These are phyloP conservation scores for Aporrectodea caliginosa DNA, from an alignment of 1,140 invertebrate genomes.

Conservation along the genomic window DNA sequence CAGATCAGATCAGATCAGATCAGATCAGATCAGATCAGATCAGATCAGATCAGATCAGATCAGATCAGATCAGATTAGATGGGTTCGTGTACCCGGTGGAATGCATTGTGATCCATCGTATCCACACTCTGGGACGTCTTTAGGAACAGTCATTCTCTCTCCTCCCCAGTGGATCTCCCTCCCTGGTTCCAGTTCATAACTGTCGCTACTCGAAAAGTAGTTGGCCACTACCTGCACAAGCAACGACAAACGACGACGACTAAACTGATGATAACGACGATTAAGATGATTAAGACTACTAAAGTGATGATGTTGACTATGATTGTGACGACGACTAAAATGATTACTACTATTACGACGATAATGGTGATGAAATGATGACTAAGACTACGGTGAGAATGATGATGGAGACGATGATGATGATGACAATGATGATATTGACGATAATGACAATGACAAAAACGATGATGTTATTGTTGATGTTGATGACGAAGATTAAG, in stretches of 20 bases:
- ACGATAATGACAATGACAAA: not conserved
- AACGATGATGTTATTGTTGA: not conserved
- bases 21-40: not conserved
- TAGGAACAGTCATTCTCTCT: slow-evolving; percentile 65
- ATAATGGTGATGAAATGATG: slow-evolving; percentile 11
- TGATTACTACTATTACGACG: slow-evolving; percentile 66
- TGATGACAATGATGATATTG: slow-evolving; percentile 27
- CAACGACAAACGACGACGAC: not conserved
- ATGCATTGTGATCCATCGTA: slow-evolving; percentile 81
- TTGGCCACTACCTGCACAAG: slow-evolving; percentile 73
- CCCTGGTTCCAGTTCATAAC: slow-evolving; percentile 63
- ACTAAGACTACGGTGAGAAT: slow-evolving; percentile 11
- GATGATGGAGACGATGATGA: slow-evolving; percentile 21
- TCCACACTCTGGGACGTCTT: slow-evolving; percentile 82
- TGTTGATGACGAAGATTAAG: slow-evolving; percentile 22
- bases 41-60: not conserved
- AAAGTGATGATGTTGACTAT: not conserved
- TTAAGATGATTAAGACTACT: not conserved
- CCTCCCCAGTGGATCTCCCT: slow-evolving; percentile 84
- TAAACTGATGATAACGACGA: not conserved
- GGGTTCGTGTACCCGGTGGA: slow-evolving; percentile 6
- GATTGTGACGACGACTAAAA: too few relatives aligned
- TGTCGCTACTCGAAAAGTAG: slow-evolving; percentile 72
- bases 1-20: too few relatives aligned
- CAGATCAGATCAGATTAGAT: not conserved